Base-by-base conservation (phyloP, 2,797 vertebrate species). In the Brachyrhaphis roseni region DNA sequence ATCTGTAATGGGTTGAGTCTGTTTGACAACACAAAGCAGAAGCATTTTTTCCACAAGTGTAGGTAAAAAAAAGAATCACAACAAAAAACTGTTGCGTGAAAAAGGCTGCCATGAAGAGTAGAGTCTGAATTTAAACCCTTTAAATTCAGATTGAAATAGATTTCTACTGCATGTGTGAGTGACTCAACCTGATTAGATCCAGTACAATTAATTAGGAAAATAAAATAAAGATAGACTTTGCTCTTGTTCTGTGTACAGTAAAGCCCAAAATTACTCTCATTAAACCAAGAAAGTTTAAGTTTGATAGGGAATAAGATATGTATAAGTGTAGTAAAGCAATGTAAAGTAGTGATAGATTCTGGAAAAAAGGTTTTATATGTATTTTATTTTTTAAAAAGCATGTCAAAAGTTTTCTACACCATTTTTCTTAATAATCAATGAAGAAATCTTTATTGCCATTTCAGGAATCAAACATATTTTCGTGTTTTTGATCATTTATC, bases 1-100 rank as follows among this genome's bases (percentile, higher is more conserved):
- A 47, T 81, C 8, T 59, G 49, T 76, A 83, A 84, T 82, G 83
- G 68, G 62, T 72, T 86, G 31, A 34, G 70, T 81, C 72, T 81
- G 34, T 80, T 80, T 85, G 47, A 85, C 68, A 28, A 7, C 41
- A 4, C 13, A 47, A 43, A 75, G 41, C 64, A 12, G 13, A 71
- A 64, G 82, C 79, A 62, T 80, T 77, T 70, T 72, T 59, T 15
- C 4, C 26, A 11, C n/a, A 31, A 0, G 13, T 74, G 46, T 79
- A 78, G 78, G n/a, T 77, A 16, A 85, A 74, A 23, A n/a, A 39
- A 39, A 10, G 28, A 13, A 64, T 64, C 36, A 41, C 36, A 62
- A 62, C 15, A 34, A 62, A 34, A 12, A 34, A 62, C 51, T n/a
- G n/a, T 20, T 11, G 31, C 7, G 8, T 73, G 77, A 84, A 82